A percentile compares a stretch with the other conserved stretches of the same genome.
Evolutionary conservation across 2,888 invertebrate species (phyloP).

Genomic region (Ophion obscuratus): DNA sequence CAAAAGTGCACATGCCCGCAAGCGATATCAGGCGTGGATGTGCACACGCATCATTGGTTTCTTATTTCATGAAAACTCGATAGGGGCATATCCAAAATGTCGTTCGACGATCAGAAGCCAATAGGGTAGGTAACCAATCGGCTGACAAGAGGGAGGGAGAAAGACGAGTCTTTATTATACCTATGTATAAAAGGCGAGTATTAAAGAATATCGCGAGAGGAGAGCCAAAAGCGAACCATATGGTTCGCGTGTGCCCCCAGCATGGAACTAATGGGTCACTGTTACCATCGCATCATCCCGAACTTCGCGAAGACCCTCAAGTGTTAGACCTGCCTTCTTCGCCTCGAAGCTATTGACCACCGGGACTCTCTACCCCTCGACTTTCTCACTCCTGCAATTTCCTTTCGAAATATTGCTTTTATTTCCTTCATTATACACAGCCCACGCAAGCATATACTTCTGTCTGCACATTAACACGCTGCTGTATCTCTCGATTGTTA

Average conservation of each 20-base stretch:
- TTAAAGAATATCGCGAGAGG: constrained; percentile 50
- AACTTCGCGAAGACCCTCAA: constrained; percentile 58
- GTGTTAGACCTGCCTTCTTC: constrained; percentile 32
- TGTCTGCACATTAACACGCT: not conserved
- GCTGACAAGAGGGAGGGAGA: not conserved
- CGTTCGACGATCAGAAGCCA: not conserved
- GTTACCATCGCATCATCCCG: constrained; percentile 66
- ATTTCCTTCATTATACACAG: not conserved
- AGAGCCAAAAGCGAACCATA: constrained; percentile 70
- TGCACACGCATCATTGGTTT: constrained; percentile 48
- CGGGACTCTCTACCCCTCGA: constrained; percentile 7
- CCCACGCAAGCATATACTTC: constrained; percentile 1
- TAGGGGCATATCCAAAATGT: constrained; percentile 10
- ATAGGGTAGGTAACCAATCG: not conserved
- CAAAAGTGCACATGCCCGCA: constrained; percentile 29
- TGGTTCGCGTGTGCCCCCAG: constrained; percentile 80
- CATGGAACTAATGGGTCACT: constrained; percentile 79
- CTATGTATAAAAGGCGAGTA: constrained; percentile 1
- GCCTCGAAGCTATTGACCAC: constrained; percentile 11
- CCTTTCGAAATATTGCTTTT: constrained; percentile 15
- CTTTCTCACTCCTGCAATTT: constrained; percentile 12
- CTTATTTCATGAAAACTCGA: constrained; percentile 54
- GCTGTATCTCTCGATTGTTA: not conserved
- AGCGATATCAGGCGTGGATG: constrained; percentile 30
- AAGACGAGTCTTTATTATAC: not conserved